Evolutionary conservation across 2,797 vertebrate species (phyloP).

Genomic region (Cirrhinus molitorella): DNA sequence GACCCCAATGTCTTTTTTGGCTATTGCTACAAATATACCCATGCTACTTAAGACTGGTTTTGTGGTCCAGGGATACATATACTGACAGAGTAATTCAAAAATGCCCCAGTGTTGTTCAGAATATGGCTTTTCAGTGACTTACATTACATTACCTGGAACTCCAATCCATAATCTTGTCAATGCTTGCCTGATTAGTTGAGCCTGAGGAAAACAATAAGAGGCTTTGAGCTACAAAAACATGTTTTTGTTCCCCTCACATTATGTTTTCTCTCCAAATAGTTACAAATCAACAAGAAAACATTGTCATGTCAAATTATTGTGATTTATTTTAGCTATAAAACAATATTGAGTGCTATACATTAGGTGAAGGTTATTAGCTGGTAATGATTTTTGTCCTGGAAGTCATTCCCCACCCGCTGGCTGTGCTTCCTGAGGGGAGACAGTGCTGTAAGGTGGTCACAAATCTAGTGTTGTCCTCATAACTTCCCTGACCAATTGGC

Average conservation of each 20-base stretch:
- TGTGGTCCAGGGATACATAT: no score
- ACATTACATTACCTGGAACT: background rate
- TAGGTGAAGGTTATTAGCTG: constrained; percentile 13
- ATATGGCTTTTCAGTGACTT: background rate
- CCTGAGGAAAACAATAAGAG: background rate
- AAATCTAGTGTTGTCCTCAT: constrained; percentile 59
- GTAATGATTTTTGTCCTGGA: constrained; percentile 29
- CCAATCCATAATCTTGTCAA: background rate
- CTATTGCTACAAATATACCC: no score
- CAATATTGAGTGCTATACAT: constrained; percentile 16
- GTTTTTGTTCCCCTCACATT: background rate
- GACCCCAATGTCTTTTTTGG: no score
- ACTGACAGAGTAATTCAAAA: background rate
- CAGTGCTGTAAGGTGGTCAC: background rate
- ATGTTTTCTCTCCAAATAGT: background rate
- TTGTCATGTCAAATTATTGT: background rate
- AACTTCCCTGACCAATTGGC: constrained; percentile 61
- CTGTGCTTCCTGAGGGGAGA: background rate
- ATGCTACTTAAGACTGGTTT: no score
- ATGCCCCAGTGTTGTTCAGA: background rate
- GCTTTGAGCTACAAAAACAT: background rate
- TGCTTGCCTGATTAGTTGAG: background rate
- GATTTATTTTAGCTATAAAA: constrained; percentile 36
- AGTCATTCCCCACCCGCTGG: background rate
- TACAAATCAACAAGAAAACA: constrained; percentile 21